A percentile compares a stretch with the other conserved stretches of the same genome.
These are phyloP conservation scores for Xyrichtys novacula DNA, from an alignment of 2,797 vertebrate species.

Conservation along the genomic window DNA sequence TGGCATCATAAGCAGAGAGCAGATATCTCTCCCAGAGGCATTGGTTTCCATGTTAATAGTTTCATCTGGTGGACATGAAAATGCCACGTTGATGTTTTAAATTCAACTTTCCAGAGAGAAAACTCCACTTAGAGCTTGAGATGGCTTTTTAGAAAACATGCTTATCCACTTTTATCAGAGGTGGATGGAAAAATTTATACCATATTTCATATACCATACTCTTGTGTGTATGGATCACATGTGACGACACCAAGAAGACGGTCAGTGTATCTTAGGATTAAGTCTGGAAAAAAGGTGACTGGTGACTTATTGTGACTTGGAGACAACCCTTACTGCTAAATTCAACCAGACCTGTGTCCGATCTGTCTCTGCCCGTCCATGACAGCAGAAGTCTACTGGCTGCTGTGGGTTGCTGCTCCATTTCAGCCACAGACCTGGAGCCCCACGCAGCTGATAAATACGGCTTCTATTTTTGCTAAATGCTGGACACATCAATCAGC, in stretches of 20 bases:
- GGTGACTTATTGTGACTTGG: too few species aligned
- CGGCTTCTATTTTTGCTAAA: too few species aligned
- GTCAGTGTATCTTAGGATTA: constrained; percentile 1
- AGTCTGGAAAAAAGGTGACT: background rate
- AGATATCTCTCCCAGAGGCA: constrained; percentile 8
- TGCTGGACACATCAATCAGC: too few species aligned
- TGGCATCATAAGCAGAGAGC: constrained; percentile 17
- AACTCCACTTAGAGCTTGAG: background rate
- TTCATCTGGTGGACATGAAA: constrained; percentile 22
- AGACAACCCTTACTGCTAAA: too few species aligned
- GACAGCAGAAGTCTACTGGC: too few species aligned
- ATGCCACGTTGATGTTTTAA: background rate
- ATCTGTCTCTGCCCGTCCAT: too few species aligned
- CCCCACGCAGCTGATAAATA: too few species aligned
- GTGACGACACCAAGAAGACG: background rate
- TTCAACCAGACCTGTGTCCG: too few species aligned
- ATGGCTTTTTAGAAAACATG: background rate
- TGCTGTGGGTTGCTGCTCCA: too few species aligned
- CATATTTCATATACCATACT: too few species aligned
- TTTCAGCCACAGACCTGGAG: too few species aligned
- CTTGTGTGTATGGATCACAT: background rate
- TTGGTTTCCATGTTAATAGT: constrained; percentile 22
- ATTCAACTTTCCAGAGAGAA: background rate
- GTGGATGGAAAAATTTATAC: background rate
- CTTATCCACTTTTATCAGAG: background rate